These are phyloP conservation scores for Rhinophrynus dorsalis DNA, from an alignment of 2,797 vertebrate species.

Conservation along the genomic window DNA sequence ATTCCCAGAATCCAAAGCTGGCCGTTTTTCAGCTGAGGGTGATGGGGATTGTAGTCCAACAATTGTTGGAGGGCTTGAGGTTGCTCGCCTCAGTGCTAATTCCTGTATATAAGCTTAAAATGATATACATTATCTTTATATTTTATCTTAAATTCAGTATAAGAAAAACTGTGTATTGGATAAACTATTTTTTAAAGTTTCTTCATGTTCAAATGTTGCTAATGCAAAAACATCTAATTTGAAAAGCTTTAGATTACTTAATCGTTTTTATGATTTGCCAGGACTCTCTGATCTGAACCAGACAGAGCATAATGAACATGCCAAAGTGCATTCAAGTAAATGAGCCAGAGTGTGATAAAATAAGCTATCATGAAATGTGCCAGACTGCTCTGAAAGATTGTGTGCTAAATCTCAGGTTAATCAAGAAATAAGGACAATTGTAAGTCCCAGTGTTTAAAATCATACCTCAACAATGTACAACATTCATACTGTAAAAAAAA, in stretches of 20 bases:
- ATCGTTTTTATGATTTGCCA: conserved; percentile 42
- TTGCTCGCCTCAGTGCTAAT: too few relatives aligned
- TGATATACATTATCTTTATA: background rate
- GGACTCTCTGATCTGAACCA: conserved; percentile 42
- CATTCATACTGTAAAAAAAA: too few relatives aligned
- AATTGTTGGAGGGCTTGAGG: too few relatives aligned
- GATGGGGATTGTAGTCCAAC: too few relatives aligned
- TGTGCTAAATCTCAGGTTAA: conserved; percentile 17
- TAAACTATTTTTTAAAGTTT: conserved; percentile 16
- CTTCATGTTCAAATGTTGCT: conserved; percentile 27
- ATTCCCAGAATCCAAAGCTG: too few relatives aligned
- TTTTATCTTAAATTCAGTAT: background rate
- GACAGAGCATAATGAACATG: conserved; percentile 26
- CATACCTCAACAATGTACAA: too few relatives aligned
- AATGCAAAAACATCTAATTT: conserved; percentile 37
- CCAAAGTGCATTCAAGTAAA: conserved; percentile 41
- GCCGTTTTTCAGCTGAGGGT: too few relatives aligned
- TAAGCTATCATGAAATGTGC: conserved; percentile 20
- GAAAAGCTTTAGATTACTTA: conserved; percentile 42
- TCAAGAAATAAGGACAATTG: conserved; percentile 10
- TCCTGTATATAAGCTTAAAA: background rate
- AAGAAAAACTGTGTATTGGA: conserved; percentile 11
- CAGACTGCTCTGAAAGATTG: conserved; percentile 13
- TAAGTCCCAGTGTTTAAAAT: too few relatives aligned
- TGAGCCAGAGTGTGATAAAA: conserved; percentile 44